Evolutionary conservation across 2,797 vertebrate species (phyloP).

Genomic region (Semaprochilodus insignis): DNA sequence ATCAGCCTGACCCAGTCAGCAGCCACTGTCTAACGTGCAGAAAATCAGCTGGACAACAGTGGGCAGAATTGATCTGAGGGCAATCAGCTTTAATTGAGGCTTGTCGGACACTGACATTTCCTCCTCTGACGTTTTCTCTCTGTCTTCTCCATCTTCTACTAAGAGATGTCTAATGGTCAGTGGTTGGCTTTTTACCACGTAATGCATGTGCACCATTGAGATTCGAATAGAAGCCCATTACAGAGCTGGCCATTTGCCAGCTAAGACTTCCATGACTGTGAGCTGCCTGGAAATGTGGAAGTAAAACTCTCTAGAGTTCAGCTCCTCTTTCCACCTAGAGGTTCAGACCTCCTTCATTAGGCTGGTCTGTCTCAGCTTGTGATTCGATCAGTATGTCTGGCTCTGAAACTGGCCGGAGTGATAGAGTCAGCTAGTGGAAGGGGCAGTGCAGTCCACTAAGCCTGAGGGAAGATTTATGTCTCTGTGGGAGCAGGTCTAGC

Average conservation of each 20-base stretch:
- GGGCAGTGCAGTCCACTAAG: slow-evolving; percentile 3
- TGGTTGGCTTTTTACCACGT: slow-evolving; percentile 22
- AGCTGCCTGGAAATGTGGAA: slow-evolving; percentile 31
- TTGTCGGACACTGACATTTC: slow-evolving; percentile 59
- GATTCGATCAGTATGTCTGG: slow-evolving; percentile 38
- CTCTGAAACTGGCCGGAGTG: slow-evolving; percentile 15
- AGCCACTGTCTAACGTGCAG: slow-evolving; percentile 20
- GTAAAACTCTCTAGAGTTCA: slow-evolving; percentile 26
- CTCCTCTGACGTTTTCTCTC: slow-evolving; percentile 21
- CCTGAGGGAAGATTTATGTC: slow-evolving; percentile 18
- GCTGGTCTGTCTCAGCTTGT: slow-evolving; percentile 31
- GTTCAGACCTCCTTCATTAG: slow-evolving; percentile 33
- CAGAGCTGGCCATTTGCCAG: slow-evolving; percentile 13
- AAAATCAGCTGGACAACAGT: slow-evolving; percentile 62
- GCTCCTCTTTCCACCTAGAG: slow-evolving; percentile 24
- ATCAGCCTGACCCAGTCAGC: slow-evolving; percentile 19
- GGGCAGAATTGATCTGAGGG: slow-evolving; percentile 68
- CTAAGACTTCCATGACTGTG: slow-evolving; percentile 20
- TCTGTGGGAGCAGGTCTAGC: slow-evolving; percentile 7
- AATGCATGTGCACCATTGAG: slow-evolving; percentile 27
- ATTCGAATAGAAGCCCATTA: slow-evolving; percentile 40
- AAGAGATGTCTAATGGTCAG: slow-evolving; percentile 21
- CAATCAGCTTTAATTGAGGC: slow-evolving; percentile 73
- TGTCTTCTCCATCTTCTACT: slow-evolving; percentile 2
- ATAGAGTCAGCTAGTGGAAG: slow-evolving; percentile 1